Percentiles rank a stretch among this genome's conserved stretches.
These are phyloP conservation scores for honey bee (Apis mellifera) DNA, from an alignment of 1,140 invertebrate species.

Conservation along the genomic window DNA sequence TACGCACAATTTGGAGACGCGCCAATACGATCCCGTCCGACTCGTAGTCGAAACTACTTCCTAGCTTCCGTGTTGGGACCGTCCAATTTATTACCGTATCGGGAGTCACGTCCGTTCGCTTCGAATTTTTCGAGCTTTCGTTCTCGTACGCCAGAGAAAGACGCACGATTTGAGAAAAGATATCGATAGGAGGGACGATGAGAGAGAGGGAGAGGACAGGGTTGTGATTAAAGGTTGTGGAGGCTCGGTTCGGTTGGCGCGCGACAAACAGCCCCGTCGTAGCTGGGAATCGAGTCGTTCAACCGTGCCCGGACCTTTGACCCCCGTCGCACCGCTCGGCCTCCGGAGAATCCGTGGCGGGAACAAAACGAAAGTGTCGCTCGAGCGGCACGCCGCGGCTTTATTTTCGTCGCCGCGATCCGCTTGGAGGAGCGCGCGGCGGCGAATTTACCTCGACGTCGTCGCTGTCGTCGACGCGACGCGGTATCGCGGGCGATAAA, in stretches of 20 bases:
- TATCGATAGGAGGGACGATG: too few relatives aligned
- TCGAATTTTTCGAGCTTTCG: neutral
- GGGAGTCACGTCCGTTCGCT: too few relatives aligned
- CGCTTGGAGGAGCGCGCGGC: constrained; percentile 41
- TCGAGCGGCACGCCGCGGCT: constrained; percentile 28
- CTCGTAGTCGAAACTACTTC: neutral
- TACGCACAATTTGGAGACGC: neutral
- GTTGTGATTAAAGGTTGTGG: constrained; percentile 19
- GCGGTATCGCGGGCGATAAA: constrained; percentile 49
- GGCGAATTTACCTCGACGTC: constrained; percentile 68
- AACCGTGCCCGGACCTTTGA: constrained; percentile 25
- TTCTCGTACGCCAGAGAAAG: too few relatives aligned
- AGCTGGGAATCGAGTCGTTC: constrained; percentile 30
- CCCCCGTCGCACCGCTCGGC: constrained; percentile 5
- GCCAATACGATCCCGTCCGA: neutral
- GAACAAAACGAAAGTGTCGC: constrained; percentile 12
- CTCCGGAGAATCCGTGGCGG: constrained; percentile 20
- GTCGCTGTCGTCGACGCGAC: neutral
- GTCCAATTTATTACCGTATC: neutral
- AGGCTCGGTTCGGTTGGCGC: neutral
- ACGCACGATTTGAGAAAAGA: too few relatives aligned
- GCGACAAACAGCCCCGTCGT: neutral
- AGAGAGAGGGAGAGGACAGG: too few relatives aligned
- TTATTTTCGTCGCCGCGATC: constrained; percentile 58
- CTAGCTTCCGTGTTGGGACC: neutral